Base-by-base conservation (phyloP, 2,888 invertebrate genomes). In the Pediacus dermestoides region DNA sequence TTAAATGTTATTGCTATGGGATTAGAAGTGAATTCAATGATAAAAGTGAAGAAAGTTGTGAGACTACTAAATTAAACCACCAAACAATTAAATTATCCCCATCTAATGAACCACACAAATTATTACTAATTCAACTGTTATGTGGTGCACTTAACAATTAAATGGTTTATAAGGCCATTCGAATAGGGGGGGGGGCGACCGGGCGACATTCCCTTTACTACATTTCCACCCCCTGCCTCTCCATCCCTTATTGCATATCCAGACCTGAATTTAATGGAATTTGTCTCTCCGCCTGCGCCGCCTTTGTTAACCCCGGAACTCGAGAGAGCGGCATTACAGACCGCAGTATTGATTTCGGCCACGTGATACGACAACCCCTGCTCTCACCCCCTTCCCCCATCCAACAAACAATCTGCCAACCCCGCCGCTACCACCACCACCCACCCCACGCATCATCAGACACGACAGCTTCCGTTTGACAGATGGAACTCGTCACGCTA, bases 331-430 rank as follows among this genome's bases (percentile, higher is more conserved):
- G 51, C 51, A 47, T 51, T 54, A 58, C 55, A 55, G 55, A 58
- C 60, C 60, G 60, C 60, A 60, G 56, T 60, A 60, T 60, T 58
- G 60, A 60, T 60, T 58, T 56, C 54, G 45, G 44, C 44, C 55
- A 52, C 55, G 53, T 53, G 53, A 53, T 38, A 39, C 47, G 42
- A 27, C 37, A 40, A 37, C 42, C 40, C 40, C 33, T 33, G 23
- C 10, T 32, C 23, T 28, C 36, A 9, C 39, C 12, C 26, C 26
- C 34, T 10, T 32, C 31, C 21, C 44, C 39, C 31, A 37, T 26
- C 26, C 28, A 22, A 25, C 25, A 45, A 35, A 30, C 42, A 33
- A 11, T 13, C n/a, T 13, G 13, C 27, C 10, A 2, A 11, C 9
- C 31, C 16, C n/a, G 18, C 36, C 35, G 21, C 27, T 15, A 21